Base-by-base conservation (phyloP, 2,888 invertebrate genomes). In the Pyrrhia umbra region DNA sequence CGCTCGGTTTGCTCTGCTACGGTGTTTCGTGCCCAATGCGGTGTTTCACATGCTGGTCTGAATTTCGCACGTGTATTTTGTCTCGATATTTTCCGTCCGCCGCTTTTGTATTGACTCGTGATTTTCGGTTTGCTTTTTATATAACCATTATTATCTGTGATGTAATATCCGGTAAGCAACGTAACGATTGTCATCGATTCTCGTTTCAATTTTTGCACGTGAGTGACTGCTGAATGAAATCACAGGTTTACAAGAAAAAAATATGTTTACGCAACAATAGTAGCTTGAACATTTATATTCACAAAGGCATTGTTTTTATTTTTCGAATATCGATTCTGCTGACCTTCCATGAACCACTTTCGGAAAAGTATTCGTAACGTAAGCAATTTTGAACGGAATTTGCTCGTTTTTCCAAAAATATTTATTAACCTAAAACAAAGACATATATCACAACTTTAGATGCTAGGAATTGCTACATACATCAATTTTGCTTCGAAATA, bases 21-120 rank as follows among this genome's bases (percentile, higher is more conserved):
- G 8, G 51, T 40, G 45, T 45, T 50, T 42, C 18, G 25, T 39
- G 45, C 15, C 30, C 37, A 56, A 56, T 56, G 9, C 55, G 40
- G n/a, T 46, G 15, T 10, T n/a, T 15, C 30, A 16, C 16, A 23
- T n/a, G 15, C 16, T 0, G 18, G 15, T 34, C 1, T 49, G 16
- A 37, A 18, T 13, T 52, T 52, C 47, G 30, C 40, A 42, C 21
- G 9, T 51, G 47, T 47, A 2, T 55, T 37, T 55, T 30, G 20
- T 6, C 23, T 43, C 27, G 15, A 51, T 23, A 37, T 20, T 30
- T 50, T 10, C 16, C 30, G 30, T 52, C 15, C 5, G 6, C 42
- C 4, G 15, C 15, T 43, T 34, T 25, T 8, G 30, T 40, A 34
- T 42, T 25, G 6, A 18, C 25, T 15, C 9, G n/a, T 2, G 16